Evolutionary conservation across 2,797 vertebrate species (phyloP).

Genomic region (Cephalopachus bancanus): DNA sequence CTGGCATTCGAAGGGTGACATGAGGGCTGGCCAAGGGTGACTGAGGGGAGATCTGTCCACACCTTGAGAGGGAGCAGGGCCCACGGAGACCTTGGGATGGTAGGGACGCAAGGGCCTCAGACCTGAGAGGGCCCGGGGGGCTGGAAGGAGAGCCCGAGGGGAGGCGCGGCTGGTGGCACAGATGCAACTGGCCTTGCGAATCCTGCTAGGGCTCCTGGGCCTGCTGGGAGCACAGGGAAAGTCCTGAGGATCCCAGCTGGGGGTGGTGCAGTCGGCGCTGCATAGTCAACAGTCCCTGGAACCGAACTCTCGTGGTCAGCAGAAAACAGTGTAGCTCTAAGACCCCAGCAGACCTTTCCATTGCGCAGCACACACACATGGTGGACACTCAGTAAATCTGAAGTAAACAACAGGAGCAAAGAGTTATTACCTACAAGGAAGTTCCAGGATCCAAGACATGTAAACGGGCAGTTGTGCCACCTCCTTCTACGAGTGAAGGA

Average conservation of each 20-base stretch:
- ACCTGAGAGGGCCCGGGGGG: background rate
- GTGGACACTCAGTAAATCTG: background rate
- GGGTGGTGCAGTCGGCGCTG: background rate
- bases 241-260: background rate
- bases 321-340: background rate
- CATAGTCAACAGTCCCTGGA: background rate
- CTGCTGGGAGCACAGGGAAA: background rate
- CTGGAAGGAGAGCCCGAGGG: background rate
- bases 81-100: background rate
- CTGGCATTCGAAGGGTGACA: slow-evolving; percentile 16
- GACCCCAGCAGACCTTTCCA: background rate
- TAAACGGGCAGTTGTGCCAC: background rate
- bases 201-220: background rate
- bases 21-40: background rate
- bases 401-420: background rate
- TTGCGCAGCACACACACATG: background rate
- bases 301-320: background rate
- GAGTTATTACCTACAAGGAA: background rate
- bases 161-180: rapidly evolving
- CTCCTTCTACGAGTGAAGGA: background rate
- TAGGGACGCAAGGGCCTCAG: background rate
- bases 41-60: background rate
- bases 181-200: background rate
- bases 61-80: background rate
- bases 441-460: background rate